These are phyloP conservation scores for Aradophagus sp. DNA, from an alignment of 1,140 invertebrate species.

Conservation along the genomic window DNA sequence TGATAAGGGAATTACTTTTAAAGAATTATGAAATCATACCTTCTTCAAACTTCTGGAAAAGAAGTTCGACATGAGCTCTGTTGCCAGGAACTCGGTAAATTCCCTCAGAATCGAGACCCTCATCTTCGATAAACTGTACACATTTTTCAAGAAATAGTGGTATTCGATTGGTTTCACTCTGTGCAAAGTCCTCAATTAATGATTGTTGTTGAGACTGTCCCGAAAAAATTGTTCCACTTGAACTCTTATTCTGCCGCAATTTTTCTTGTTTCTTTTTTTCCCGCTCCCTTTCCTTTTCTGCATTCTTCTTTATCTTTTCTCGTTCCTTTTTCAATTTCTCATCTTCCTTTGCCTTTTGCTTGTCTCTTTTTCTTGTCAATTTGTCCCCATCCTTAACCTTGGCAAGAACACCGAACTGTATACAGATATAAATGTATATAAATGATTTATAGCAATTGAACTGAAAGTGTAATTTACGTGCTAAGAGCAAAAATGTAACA, in stretches of 20 bases:
- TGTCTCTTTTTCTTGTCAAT: slow-evolving; percentile 80
- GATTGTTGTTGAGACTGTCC: slow-evolving; percentile 72
- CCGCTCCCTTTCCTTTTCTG: slow-evolving; percentile 82
- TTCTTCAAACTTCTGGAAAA: slow-evolving; percentile 94
- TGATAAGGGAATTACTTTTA: too few relatives aligned
- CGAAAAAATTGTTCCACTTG: slow-evolving; percentile 69
- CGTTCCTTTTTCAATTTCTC: slow-evolving; percentile 88
- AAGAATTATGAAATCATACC: too few relatives aligned
- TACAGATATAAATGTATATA: background rate
- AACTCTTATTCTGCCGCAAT: slow-evolving; percentile 76
- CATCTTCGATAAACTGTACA: slow-evolving; percentile 94
- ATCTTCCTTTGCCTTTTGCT: slow-evolving; percentile 85
- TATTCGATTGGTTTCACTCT: slow-evolving; percentile 87
- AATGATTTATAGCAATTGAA: too few relatives aligned
- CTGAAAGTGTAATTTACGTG: too few relatives aligned
- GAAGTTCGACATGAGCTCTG: slow-evolving; percentile 93
- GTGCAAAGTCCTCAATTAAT: slow-evolving; percentile 79
- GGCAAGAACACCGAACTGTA: slow-evolving; percentile 77
- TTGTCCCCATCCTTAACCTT: slow-evolving; percentile 82
- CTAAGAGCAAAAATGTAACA: too few relatives aligned
- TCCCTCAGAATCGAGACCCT: slow-evolving; percentile 95
- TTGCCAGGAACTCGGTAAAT: slow-evolving; percentile 97
- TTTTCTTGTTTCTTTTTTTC: slow-evolving; percentile 85
- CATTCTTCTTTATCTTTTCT: slow-evolving; percentile 81
- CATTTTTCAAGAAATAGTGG: slow-evolving; percentile 96